Conservation (phyloP, 2,113 vertebrate species). For the Terrapene triunguis region DNA sequence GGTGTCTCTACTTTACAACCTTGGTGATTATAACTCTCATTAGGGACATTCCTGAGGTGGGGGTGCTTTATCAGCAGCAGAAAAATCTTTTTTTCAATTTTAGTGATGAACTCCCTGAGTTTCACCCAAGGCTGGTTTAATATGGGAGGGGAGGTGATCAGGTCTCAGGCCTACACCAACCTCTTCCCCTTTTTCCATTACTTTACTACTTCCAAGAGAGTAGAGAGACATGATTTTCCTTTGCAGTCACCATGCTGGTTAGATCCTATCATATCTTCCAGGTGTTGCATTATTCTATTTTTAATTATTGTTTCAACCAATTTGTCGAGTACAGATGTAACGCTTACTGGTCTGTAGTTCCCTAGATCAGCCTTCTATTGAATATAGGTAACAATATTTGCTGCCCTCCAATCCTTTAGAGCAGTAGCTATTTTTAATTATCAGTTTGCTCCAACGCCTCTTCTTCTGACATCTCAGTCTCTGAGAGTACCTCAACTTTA, state of each 20-base stretch:
- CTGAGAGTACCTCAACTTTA: conserved; percentile 21
- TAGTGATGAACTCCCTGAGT: too few species aligned
- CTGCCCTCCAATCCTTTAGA: conserved; percentile 25
- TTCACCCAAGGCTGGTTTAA: too few species aligned
- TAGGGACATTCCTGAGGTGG: too few species aligned
- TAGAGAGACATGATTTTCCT: not conserved
- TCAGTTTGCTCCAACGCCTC: not conserved
- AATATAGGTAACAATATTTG: conserved; percentile 46
- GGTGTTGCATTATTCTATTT: conserved; percentile 38
- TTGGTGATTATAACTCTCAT: too few species aligned
- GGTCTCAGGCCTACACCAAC: not conserved
- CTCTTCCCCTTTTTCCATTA: not conserved
- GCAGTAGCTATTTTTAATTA: conserved; percentile 13
- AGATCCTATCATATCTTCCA: conserved; percentile 35
- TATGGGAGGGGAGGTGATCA: too few species aligned
- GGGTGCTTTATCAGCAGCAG: too few species aligned
- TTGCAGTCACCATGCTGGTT: not conserved
- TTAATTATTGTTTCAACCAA: conserved; percentile 56
- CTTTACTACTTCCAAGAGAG: conserved; percentile 11
- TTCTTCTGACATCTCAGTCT: not conserved
- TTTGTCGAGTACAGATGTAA: conserved; percentile 38
- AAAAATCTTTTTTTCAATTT: too few species aligned
- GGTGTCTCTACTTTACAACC: too few species aligned
- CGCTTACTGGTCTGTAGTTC: conserved; percentile 51
- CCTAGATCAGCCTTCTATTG: conserved; percentile 35